Conservation (phyloP, 2,888 invertebrate genomes). For the Xestoiulus laeticollis region DNA sequence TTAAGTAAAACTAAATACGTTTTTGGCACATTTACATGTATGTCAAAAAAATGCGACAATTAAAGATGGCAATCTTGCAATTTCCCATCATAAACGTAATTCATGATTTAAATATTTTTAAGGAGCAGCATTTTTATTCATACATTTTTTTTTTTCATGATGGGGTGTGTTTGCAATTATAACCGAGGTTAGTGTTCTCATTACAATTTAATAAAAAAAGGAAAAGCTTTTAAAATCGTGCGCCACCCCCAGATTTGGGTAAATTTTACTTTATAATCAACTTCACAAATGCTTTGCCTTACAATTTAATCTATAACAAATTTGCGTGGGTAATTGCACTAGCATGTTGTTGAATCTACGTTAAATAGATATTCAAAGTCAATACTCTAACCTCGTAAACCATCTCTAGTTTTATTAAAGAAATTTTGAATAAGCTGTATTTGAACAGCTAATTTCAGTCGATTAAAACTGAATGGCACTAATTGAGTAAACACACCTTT, state of each 20-base stretch:
- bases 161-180: background rate
- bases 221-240: background rate
- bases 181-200: background rate
- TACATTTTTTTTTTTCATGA: background rate
- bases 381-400: background rate
- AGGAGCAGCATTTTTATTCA: background rate
- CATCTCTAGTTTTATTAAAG: background rate
- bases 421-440: background rate
- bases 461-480: background rate
- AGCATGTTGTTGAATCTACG: background rate
- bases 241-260: background rate
- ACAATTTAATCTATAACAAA: background rate
- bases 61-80: no score
- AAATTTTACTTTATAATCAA: conserved; percentile 33
- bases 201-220: background rate
- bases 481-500: background rate
- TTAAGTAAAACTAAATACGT: no score
- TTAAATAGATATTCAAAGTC: background rate
- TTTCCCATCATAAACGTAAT: background rate
- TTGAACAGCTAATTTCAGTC: background rate
- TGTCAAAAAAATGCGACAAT: no score
- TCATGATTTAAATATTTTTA: background rate
- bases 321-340: background rate
- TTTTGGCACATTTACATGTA: no score
- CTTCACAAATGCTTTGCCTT: background rate